Base-by-base conservation (phyloP, 2,797 vertebrate species). In the Hypotaenidia philippensis region DNA sequence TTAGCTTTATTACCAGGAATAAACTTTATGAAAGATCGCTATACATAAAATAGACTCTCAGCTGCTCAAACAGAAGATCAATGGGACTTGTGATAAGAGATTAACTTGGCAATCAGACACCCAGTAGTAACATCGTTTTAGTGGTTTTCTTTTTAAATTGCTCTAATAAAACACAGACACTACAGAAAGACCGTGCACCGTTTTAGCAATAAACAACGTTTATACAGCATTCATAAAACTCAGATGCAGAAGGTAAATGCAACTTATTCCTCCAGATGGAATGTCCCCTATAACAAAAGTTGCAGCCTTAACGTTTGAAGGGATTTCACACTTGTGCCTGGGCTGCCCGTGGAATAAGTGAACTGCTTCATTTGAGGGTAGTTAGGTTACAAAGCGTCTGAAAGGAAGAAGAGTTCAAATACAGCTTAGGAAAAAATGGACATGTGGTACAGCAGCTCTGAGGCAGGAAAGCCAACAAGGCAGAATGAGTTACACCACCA, bases 51-150 rank as follows among this genome's bases (percentile, higher is more conserved):
- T 85, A 98, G 97, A 97, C 96, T 91, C 97, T 97, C 98, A 98
- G 98, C 98, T 98, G 98, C 96, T 98, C 97, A 96, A 98, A 97
- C 96, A 97, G 97, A 97, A 98, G 97, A 97, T 98, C 98, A 98
- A 97, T 98, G 97, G 98, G 97, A 97, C 96, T 93, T 97, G 96
- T 90, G 97, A 98, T 97, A 98, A 97, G 96, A 98, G 98, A 97
- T 98, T 98, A 98, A 97, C 93, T 88, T 93, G 93, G 96, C 98
- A 97, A 97, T 97, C 98, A 97, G 97, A 97, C 77, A 97, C 91
- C 97, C 97, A 90, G 79, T 44, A 90, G 87, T 86, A 94, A 91
- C 85, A 63, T 65, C 45, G 53, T 47, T 83, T 83, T 32, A 94
- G 93, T 83, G 82, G 89, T 63, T 81, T 92, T 89, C 60, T 94